phyloP scores from a whole-genome alignment of 2,797 vertebrate species.

The Etheostoma nigrum region DNA sequence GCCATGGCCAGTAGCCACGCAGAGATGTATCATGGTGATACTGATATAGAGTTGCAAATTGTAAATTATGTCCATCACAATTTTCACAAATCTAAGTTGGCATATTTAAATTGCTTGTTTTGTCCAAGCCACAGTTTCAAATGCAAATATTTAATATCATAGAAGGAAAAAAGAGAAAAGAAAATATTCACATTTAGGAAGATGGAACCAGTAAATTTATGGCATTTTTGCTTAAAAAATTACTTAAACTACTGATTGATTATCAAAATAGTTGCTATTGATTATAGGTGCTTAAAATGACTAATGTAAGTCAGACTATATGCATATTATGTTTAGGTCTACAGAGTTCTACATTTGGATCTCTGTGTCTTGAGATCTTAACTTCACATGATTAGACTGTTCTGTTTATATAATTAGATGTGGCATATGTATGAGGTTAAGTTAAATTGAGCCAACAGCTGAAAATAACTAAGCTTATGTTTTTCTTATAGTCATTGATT shows the following conservation, averaged over 20 bases:
- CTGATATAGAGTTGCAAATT: neutral
- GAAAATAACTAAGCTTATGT: constrained; percentile 33
- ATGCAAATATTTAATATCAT: neutral
- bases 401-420: constrained; percentile 33
- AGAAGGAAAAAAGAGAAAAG: neutral
- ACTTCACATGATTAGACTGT: constrained; percentile 30
- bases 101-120: neutral
- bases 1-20: constrained; percentile 14
- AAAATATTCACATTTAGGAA: neutral
- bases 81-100: neutral
- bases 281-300: neutral
- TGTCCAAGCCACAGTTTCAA: neutral
- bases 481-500: neutral
- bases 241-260: neutral
- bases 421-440: constrained; percentile 25
- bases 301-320: neutral
- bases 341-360: constrained; percentile 24
- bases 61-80: neutral
- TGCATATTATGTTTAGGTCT: neutral
- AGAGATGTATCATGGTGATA: constrained; percentile 32
- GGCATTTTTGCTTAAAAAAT: neutral
- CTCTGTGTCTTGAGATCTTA: constrained; percentile 25
- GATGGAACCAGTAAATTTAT: neutral
- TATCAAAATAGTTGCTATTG: neutral
- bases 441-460: constrained; percentile 40